Evolutionary conservation across 2,113 vertebrate genomes (phyloP).

Genomic region (cattle (Bos taurus)): DNA sequence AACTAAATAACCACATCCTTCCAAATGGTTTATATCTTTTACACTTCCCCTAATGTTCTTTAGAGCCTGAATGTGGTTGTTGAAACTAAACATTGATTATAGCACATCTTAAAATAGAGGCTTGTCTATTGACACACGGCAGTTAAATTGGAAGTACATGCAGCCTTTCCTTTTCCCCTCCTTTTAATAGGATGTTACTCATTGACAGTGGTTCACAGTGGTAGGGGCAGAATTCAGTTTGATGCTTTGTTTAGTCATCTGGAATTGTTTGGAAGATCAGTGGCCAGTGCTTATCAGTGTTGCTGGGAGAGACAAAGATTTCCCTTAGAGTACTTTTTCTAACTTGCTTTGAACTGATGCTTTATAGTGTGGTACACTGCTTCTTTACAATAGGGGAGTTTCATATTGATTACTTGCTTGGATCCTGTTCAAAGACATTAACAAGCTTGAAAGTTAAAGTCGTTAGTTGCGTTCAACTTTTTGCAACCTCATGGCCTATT

Average conservation of each 20-base stretch:
- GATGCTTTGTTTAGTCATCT: neutral
- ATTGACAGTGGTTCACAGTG: neutral
- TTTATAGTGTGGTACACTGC: neutral
- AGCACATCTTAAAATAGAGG: neutral
- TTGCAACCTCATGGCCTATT: neutral
- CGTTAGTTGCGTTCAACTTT: fast-evolving
- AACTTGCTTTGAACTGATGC: neutral
- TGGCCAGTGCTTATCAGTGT: neutral
- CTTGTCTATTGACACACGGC: neutral
- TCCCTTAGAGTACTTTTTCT: neutral
- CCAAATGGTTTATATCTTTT: neutral
- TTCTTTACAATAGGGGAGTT: neutral
- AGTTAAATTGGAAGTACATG: neutral
- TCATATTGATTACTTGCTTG: neutral
- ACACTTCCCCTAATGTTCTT: neutral
- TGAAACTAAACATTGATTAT: neutral
- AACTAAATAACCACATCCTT: neutral
- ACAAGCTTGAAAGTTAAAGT: neutral
- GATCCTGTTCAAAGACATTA: neutral
- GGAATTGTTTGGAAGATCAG: neutral
- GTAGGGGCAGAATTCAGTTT: neutral
- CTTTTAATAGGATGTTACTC: neutral
- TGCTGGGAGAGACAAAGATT: neutral
- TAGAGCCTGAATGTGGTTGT: neutral
- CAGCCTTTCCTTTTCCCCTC: neutral